phyloP scores from a whole-genome alignment of 1,140 invertebrate species.

The Plodia interpunctella region DNA sequence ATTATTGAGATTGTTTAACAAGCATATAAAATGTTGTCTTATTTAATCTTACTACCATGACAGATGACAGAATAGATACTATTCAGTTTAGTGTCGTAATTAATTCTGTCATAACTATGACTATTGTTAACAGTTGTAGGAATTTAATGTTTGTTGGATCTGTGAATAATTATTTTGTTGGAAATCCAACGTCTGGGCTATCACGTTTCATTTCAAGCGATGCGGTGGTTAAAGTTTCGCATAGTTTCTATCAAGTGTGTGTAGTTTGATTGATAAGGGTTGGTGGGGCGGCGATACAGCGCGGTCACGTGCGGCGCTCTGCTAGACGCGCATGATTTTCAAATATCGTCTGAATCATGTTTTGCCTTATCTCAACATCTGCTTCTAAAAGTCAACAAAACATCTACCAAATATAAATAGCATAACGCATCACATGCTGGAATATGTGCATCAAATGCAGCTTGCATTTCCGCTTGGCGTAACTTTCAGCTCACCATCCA shows the following conservation, averaged over 20 bases:
- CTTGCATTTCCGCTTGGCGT: conserved; percentile 10
- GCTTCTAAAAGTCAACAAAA: conserved; percentile 8
- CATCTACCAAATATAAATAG: neutral
- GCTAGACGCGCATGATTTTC: conserved; percentile 38
- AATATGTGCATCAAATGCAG: neutral
- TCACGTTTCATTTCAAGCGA: conserved; percentile 15
- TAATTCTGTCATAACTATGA: neutral
- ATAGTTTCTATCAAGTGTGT: conserved; percentile 16
- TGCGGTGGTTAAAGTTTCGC: conserved; percentile 6
- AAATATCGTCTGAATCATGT: conserved; percentile 38
- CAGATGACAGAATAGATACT: too few relatives aligned
- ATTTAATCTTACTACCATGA: too few relatives aligned
- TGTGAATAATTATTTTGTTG: neutral
- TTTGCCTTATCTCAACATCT: conserved; percentile 44
- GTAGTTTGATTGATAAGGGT: conserved; percentile 37
- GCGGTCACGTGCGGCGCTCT: conserved; percentile 42
- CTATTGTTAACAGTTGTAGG: neutral
- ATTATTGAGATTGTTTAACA: neutral
- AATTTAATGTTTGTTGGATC: conserved; percentile 11
- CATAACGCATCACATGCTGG: neutral
- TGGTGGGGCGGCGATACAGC: conserved; percentile 15
- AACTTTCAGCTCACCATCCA: too few relatives aligned
- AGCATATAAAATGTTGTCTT: neutral
- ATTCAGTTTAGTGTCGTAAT: too few relatives aligned
- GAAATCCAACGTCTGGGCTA: neutral